Evolutionary conservation across 2,113 vertebrate genomes (phyloP).

Genomic region (Marcusenius ussheri): DNA sequence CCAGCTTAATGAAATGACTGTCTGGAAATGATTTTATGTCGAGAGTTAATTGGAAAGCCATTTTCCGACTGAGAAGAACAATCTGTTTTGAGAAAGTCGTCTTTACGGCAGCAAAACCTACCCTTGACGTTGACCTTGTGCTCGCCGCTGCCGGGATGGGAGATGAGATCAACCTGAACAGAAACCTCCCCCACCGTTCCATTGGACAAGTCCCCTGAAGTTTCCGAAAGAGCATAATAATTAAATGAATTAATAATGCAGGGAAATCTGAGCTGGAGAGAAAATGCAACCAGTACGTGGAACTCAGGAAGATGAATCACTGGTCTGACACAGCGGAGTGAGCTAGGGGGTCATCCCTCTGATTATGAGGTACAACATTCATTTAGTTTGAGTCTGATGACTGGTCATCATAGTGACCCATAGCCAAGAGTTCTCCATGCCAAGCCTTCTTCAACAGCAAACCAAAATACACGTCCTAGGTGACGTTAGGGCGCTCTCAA

Average conservation of each 20-base stretch:
- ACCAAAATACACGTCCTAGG: background rate
- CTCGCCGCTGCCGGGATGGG: conserved; percentile 85
- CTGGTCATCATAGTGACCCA: background rate
- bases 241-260: conserved; percentile 8
- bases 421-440: background rate
- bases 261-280: background rate
- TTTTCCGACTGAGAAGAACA: background rate
- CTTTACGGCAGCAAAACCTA: conserved; percentile 42
- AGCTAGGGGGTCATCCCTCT: background rate
- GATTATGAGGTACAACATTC: background rate
- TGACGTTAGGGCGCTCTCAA: background rate
- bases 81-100: background rate
- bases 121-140: conserved; percentile 95
- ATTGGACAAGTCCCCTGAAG: conserved; percentile 63
- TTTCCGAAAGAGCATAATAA: conserved; percentile 22
- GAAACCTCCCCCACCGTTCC: conserved; percentile 85
- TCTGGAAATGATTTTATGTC: background rate
- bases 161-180: conserved; percentile 83
- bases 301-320: background rate
- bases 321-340: background rate
- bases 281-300: background rate
- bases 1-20: background rate
- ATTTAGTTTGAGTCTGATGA: background rate
- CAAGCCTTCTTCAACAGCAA: background rate
- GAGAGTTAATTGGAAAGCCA: background rate